Evolutionary conservation across 2,113 vertebrate genomes (phyloP).

Genomic region (Oncorhynchus kisutch): DNA sequence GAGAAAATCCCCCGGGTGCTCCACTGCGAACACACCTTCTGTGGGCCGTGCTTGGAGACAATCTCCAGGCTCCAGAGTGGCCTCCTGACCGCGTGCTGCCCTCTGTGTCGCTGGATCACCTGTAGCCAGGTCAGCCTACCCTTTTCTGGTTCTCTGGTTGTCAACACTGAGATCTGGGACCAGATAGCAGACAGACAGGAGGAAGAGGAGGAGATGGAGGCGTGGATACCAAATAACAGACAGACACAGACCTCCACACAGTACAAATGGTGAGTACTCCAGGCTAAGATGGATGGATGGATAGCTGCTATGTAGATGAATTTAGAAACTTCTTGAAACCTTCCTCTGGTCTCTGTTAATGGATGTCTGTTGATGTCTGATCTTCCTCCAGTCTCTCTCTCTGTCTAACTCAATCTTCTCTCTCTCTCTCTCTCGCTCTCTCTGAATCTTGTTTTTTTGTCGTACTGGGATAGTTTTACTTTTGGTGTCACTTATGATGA

Average conservation of each 20-base stretch:
- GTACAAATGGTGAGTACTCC: not conserved
- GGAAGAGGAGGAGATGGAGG: not conserved
- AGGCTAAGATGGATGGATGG: not conserved
- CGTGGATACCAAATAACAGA: not conserved
- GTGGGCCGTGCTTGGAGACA: not conserved
- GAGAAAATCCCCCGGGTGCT: not conserved
- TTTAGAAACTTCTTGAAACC: no score
- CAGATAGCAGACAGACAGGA: not conserved
- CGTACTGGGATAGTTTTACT: not conserved
- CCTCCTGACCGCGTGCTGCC: conserved; percentile 10
- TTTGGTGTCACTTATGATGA: not conserved
- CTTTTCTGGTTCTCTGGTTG: conserved; percentile 20
- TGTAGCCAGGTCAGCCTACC: not conserved
- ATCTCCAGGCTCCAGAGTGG: not conserved
- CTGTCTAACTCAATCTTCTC: not conserved
- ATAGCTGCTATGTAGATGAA: no score
- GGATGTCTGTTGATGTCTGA: no score
- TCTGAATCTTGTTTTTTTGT: not conserved
- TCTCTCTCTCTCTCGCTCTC: not conserved
- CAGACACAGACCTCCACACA: not conserved
- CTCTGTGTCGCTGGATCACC: conserved; percentile 29
- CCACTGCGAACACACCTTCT: conserved; percentile 4
- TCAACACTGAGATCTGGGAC: conserved; percentile 26
- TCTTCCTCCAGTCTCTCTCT: no score
- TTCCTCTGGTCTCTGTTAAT: no score